Conservation (phyloP, 2,888 invertebrate species). For the Dendrolimus pini region DNA sequence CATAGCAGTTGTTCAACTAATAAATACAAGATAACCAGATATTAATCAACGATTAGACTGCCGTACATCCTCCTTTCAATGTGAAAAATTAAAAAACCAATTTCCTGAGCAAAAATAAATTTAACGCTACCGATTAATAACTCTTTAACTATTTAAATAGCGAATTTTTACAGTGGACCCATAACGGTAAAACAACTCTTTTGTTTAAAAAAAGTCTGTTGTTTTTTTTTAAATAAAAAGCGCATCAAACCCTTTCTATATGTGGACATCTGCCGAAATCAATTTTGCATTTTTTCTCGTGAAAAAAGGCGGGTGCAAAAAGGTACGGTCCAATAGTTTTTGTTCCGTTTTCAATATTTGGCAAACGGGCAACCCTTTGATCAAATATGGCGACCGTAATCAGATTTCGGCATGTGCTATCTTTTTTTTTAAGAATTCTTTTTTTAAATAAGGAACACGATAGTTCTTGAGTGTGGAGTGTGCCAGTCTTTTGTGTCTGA, state of each 20-base stretch:
- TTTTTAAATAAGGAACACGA: constrained; percentile 60
- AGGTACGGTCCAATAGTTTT: constrained; percentile 56
- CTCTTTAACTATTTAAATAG: constrained; percentile 1
- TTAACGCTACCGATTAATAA: background rate
- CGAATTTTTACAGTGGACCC: constrained; percentile 2
- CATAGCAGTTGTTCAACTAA: background rate
- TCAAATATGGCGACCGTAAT: constrained; percentile 63
- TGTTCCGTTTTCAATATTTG: constrained; percentile 45
- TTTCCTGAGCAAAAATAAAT: constrained; percentile 1
- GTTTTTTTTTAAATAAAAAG: constrained; percentile 45
- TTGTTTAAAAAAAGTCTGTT: constrained; percentile 1
- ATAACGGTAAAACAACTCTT: background rate
- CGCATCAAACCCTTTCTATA: constrained; percentile 56
- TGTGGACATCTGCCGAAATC: constrained; percentile 74
- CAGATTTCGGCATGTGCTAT: constrained; percentile 75
- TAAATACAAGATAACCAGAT: background rate
- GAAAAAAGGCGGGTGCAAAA: constrained; percentile 68
- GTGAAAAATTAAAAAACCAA: constrained; percentile 8
- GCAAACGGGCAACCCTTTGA: constrained; percentile 69
- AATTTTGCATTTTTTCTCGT: constrained; percentile 66
- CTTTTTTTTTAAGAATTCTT: constrained; percentile 36
- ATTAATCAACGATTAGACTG: background rate
- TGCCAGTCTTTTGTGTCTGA: constrained; percentile 62
- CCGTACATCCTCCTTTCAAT: background rate
- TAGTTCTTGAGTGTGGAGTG: constrained; percentile 65